These are phyloP conservation scores for Emydocephalus ijimae DNA, from an alignment of 2,113 vertebrate species.

Conservation along the genomic window DNA sequence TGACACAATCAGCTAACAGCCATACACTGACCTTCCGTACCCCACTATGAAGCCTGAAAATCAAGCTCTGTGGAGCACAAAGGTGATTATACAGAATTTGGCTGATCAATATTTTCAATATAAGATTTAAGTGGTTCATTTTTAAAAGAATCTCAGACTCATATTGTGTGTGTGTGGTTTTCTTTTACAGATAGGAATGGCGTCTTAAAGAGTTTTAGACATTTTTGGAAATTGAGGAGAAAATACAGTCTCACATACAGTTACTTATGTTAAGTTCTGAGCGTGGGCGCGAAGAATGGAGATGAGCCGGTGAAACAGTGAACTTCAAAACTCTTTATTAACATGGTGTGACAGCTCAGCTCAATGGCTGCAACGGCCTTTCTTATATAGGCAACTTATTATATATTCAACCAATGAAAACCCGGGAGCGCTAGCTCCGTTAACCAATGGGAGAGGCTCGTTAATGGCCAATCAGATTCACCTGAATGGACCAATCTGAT, in stretches of 20 bases:
- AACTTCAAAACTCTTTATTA: too few species aligned
- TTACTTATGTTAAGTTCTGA: too few species aligned
- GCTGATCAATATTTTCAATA: constrained; percentile 28
- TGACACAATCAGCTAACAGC: constrained; percentile 4
- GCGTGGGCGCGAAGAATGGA: too few species aligned
- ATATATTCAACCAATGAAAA: too few species aligned
- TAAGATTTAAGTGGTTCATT: constrained; percentile 14
- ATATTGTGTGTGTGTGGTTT: background rate
- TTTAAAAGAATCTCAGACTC: constrained; percentile 1
- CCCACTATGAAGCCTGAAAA: background rate
- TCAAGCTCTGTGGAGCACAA: background rate
- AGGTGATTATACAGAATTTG: constrained; percentile 15
- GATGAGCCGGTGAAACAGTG: too few species aligned
- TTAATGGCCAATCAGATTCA: too few species aligned
- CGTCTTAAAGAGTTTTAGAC: background rate
- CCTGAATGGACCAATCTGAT: too few species aligned
- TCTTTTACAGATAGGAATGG: background rate
- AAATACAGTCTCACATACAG: background rate
- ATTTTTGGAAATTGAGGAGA: background rate
- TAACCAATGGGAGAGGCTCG: too few species aligned
- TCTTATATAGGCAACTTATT: too few species aligned
- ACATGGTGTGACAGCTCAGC: too few species aligned
- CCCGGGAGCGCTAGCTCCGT: too few species aligned
- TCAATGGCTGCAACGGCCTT: too few species aligned
- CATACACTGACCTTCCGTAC: background rate